These are phyloP conservation scores for Paragorgia papillata DNA, from an alignment of 92 coral and sea anemone genomes.

Conservation along the genomic window DNA sequence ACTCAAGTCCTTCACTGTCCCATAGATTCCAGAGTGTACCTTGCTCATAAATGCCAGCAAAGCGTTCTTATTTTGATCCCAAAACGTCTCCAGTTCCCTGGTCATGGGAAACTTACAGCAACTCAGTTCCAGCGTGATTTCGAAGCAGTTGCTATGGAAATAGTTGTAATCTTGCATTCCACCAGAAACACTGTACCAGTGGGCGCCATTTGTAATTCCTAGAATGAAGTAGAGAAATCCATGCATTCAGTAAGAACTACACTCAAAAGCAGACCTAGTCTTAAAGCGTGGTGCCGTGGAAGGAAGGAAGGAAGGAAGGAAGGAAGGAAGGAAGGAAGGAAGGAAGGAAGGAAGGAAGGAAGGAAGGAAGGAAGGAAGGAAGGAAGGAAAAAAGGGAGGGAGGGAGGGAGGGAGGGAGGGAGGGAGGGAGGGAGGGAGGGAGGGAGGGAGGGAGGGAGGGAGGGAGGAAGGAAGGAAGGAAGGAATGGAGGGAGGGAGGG, in stretches of 20 bases:
- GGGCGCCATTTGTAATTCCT: conserved; percentile 98
- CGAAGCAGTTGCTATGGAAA: conserved; percentile 82
- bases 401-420: no score
- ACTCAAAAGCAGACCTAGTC: no score
- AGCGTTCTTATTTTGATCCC: conserved; percentile 78
- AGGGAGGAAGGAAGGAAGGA: no score
- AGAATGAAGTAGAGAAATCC: not conserved
- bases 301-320: not conserved
- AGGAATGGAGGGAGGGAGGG: no score
- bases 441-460: no score
- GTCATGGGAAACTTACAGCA: conserved; percentile 88
- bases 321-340: not conserved
- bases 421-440: no score
- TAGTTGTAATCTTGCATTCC: conserved; percentile 99
- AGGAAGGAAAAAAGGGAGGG: no score
- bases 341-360: no score
- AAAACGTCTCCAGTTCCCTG: conserved; percentile 50
- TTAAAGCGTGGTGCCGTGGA: not conserved
- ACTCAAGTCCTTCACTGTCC: conserved; percentile 65
- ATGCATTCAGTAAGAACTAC: no score
- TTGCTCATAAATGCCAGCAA: conserved; percentile 68
- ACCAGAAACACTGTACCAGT: conserved; percentile 89
- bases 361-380: no score
- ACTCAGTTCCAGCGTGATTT: conserved; percentile 89
- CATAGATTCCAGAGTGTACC: conserved; percentile 81